Evolutionary conservation across 2,888 invertebrate species (phyloP).

Genomic region (Scaptomyza tumidula): DNA sequence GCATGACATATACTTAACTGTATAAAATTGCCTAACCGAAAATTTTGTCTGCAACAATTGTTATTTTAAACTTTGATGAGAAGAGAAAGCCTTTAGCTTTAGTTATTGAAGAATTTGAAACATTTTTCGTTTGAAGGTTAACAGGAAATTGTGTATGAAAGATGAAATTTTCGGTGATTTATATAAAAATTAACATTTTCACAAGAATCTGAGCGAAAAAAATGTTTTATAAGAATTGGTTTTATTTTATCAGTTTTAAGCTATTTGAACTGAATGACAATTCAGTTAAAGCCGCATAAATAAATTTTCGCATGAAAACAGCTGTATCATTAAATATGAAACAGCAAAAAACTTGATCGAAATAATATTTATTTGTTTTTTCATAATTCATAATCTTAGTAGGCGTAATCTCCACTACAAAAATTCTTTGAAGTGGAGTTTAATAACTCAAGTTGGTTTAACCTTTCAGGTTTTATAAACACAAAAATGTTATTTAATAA

Average conservation of each 20-base stretch:
- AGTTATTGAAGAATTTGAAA: background rate
- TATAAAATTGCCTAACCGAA: conserved; percentile 7
- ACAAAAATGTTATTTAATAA: background rate
- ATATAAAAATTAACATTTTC: background rate
- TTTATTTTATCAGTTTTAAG: background rate
- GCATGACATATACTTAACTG: background rate
- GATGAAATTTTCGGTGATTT: too few species aligned
- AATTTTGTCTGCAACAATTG: background rate
- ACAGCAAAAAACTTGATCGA: too few species aligned
- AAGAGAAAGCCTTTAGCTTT: background rate
- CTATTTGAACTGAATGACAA: too few species aligned
- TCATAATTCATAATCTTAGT: too few species aligned
- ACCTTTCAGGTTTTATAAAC: background rate
- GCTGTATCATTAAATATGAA: too few species aligned
- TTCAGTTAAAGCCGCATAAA: too few species aligned
- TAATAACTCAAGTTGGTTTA: too few species aligned
- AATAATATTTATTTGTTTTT: too few species aligned
- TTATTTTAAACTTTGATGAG: background rate
- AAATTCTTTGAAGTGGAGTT: too few species aligned
- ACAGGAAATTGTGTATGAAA: too few species aligned
- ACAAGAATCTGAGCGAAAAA: background rate
- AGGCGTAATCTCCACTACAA: too few species aligned
- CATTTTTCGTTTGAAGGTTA: background rate
- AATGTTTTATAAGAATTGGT: background rate
- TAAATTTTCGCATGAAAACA: too few species aligned